Percentiles rank a stretch among this genome's conserved stretches.
Evolutionary conservation across 2,888 invertebrate species (phyloP).

Genomic region (Pyralis farinalis): DNA sequence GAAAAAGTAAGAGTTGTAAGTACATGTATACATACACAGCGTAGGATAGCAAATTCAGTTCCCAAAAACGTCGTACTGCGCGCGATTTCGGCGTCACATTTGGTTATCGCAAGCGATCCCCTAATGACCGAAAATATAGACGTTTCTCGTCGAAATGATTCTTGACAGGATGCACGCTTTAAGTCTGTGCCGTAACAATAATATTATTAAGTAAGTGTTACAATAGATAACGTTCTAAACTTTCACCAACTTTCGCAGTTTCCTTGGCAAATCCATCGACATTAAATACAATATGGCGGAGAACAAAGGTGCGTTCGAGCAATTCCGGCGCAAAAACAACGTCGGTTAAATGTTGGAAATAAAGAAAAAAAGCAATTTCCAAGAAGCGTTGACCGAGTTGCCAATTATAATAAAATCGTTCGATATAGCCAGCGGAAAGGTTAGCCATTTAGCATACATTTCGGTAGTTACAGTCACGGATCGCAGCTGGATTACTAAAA

Average conservation of each 20-base stretch:
- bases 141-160: too few relatives aligned
- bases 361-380: conserved; percentile 67
- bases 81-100: too few relatives aligned
- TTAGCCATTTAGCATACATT: conserved; percentile 59
- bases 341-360: conserved; percentile 65
- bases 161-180: conserved; percentile 19
- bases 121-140: too few relatives aligned
- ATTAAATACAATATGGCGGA: conserved; percentile 67
- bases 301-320: conserved; percentile 65
- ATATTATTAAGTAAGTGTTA: conserved; percentile 11
- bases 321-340: conserved; percentile 66
- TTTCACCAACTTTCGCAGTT: conserved; percentile 58
- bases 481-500: conserved; percentile 27
- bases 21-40: too few relatives aligned
- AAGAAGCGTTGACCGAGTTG: conserved; percentile 69
- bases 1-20: too few relatives aligned
- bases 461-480: conserved; percentile 31
- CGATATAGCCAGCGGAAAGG: conserved; percentile 64
- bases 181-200: conserved; percentile 12
- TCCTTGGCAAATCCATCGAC: conserved; percentile 39
- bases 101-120: too few relatives aligned
- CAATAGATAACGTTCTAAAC: conserved; percentile 37
- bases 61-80: too few relatives aligned
- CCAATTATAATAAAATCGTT: conserved; percentile 77
- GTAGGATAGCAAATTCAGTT: too few relatives aligned